Evolutionary conservation across 23 tunicate genomes (phyloP).

Genomic region (Botrylloides violaceus): DNA sequence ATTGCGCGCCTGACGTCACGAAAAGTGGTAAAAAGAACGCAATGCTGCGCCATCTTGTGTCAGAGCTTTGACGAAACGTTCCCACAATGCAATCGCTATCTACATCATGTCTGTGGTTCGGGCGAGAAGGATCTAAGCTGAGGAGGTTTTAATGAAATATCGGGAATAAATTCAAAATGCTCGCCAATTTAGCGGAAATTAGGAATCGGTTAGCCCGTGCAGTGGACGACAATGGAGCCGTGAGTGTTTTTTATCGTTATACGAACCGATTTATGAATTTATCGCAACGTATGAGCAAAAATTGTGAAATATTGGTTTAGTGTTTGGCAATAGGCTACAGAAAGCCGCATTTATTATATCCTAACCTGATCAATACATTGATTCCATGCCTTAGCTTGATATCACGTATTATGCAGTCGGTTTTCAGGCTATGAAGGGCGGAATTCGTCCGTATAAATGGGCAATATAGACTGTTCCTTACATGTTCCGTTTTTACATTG

Average conservation of each 20-base stretch:
- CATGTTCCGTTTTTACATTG: not conserved
- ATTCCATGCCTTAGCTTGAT: too few species aligned
- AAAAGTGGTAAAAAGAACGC: too few species aligned
- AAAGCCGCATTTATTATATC: not conserved
- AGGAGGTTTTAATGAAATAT: not conserved
- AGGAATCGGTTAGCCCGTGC: slow-evolving; percentile 53
- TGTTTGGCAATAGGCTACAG: not conserved
- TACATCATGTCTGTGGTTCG: slow-evolving; percentile 25
- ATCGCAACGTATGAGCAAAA: too few species aligned
- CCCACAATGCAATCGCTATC: slow-evolving; percentile 5
- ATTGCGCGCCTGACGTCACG: too few species aligned
- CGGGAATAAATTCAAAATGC: slow-evolving; percentile 21
- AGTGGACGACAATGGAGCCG: slow-evolving; percentile 53
- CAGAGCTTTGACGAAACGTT: not conserved
- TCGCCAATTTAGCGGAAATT: slow-evolving; percentile 29
- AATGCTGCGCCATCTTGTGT: too few species aligned
- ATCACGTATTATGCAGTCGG: too few species aligned
- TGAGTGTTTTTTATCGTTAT: slow-evolving; percentile 20
- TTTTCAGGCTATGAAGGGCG: too few species aligned
- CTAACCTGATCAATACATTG: too few species aligned
- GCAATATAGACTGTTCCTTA: too few species aligned
- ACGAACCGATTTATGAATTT: not conserved
- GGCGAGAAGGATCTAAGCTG: slow-evolving; percentile 3
- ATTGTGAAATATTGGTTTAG: not conserved
- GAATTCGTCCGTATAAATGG: too few species aligned